Conservation (phyloP, 2,113 vertebrate species). For the Saguinus midas region DNA sequence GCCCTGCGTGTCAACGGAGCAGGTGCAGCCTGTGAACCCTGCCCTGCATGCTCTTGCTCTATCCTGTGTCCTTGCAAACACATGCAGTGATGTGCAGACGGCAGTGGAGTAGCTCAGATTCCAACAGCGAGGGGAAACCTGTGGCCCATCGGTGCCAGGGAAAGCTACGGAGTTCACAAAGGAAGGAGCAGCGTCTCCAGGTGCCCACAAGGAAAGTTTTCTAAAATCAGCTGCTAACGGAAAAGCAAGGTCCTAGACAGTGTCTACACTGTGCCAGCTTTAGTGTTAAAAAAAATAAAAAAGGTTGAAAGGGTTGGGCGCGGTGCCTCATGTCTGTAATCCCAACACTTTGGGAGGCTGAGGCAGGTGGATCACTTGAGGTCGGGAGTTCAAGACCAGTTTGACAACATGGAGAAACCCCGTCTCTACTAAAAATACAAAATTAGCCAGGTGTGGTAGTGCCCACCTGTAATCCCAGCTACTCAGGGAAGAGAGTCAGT, state of each 20-base stretch:
- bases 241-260: not conserved
- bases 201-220: not conserved
- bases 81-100: accelerated
- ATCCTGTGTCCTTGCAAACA: not conserved
- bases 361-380: too few species aligned
- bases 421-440: too few species aligned
- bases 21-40: not conserved
- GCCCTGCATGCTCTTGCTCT: not conserved
- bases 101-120: not conserved
- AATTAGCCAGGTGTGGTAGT: too few species aligned
- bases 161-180: accelerated
- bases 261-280: not conserved
- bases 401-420: too few species aligned
- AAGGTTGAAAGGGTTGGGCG: accelerated
- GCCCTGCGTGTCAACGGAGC: accelerated
- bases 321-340: too few species aligned
- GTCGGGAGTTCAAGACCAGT: too few species aligned
- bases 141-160: accelerated
- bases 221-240: too few species aligned
- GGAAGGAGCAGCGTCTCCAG: too few species aligned
- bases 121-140: accelerated
- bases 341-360: too few species aligned
- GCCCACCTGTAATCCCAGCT: too few species aligned
- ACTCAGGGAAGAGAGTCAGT: too few species aligned
- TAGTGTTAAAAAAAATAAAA: not conserved